phyloP scores from a whole-genome alignment of 2,113 vertebrate genomes.

The Misgurnus anguillicaudatus region DNA sequence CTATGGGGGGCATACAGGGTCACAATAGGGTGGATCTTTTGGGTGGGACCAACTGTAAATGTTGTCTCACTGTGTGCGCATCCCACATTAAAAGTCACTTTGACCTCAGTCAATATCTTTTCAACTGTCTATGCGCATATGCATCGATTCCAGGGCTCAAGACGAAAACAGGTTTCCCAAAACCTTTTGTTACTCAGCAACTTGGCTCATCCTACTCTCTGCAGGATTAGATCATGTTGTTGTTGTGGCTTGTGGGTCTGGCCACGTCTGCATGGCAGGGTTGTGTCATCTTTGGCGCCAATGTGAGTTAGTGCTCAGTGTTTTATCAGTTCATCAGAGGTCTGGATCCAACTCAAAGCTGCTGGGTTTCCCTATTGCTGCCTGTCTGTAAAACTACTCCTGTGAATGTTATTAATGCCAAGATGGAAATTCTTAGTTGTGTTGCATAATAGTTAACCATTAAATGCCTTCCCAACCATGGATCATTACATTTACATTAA shows the following conservation, averaged over 20 bases:
- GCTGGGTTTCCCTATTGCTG: not conserved
- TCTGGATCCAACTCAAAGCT: conserved; percentile 22
- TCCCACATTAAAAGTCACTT: not conserved
- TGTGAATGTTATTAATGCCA: conserved; percentile 3
- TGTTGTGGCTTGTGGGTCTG: conserved; percentile 18
- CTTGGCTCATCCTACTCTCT: not conserved
- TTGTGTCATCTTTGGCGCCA: conserved; percentile 24
- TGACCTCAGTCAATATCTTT: not conserved
- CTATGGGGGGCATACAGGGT: not conserved
- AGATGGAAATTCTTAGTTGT: not conserved
- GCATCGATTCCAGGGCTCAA: not conserved
- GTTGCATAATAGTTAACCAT: no score
- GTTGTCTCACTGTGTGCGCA: not conserved
- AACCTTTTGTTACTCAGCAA: conserved; percentile 3
- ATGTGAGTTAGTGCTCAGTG: conserved; percentile 4
- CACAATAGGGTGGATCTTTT: not conserved
- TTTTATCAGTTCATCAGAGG: conserved; percentile 38
- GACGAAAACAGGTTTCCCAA: not conserved
- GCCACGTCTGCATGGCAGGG: conserved; percentile 12
- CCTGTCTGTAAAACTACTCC: conserved; percentile 5
- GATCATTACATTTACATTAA: no score
- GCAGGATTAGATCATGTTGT: conserved; percentile 11
- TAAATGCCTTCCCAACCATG: no score
- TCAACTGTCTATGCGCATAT: no score
- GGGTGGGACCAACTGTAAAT: conserved; percentile 1